Evolutionary conservation across 2,797 vertebrate species (phyloP).

Genomic region (Dallia pectoralis): DNA sequence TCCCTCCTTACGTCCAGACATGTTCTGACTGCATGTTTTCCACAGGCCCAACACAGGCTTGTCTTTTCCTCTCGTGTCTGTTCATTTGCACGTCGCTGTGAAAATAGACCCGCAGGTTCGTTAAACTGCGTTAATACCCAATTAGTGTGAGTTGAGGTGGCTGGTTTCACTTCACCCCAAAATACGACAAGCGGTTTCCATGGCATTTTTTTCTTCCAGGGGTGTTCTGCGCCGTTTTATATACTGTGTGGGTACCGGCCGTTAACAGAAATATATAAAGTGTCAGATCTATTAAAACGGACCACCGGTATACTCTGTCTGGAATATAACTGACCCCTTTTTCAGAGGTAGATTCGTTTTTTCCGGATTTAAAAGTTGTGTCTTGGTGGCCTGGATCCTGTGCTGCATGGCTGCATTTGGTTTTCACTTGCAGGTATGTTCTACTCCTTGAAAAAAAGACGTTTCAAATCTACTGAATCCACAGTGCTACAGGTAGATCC

Average conservation of each 20-base stretch:
- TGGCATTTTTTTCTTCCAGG: slow-evolving; percentile 64
- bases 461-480: neutral
- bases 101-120: slow-evolving; percentile 49
- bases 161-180: slow-evolving; percentile 47
- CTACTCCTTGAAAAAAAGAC: too few relatives aligned
- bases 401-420: too few relatives aligned
- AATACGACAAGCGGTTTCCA: slow-evolving; percentile 59
- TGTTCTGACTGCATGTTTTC: slow-evolving; percentile 24
- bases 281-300: slow-evolving; percentile 69
- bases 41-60: slow-evolving; percentile 19
- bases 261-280: slow-evolving; percentile 62
- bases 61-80: slow-evolving; percentile 39
- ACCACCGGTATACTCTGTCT: slow-evolving; percentile 69
- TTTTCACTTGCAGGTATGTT: too few relatives aligned
- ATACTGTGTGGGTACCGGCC: slow-evolving; percentile 56
- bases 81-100: slow-evolving; percentile 52
- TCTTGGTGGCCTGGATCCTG: neutral
- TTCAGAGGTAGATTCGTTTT: slow-evolving; percentile 18
- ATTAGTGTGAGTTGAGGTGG: slow-evolving; percentile 60
- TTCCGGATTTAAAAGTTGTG: neutral
- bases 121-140: slow-evolving; percentile 67
- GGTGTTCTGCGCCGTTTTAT: slow-evolving; percentile 63
- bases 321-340: slow-evolving; percentile 44
- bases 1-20: neutral
- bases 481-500: neutral